A percentile compares a stretch with the other conserved stretches of the same genome.
Conservation (phyloP, 2,797 vertebrate genomes). For the Rhyacichthys aspro region DNA sequence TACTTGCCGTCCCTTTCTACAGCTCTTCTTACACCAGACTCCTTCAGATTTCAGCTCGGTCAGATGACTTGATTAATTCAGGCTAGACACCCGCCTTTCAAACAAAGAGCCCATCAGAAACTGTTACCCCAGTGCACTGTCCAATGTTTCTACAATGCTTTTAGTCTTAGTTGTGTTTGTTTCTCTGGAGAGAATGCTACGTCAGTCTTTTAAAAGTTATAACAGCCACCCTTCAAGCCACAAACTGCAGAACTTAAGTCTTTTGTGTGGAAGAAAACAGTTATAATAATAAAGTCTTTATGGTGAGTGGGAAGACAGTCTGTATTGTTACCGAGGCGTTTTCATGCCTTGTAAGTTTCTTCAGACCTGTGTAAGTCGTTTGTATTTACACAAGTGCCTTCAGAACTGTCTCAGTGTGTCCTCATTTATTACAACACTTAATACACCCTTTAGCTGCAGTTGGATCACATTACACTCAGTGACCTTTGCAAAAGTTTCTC, state of each 20-base stretch:
- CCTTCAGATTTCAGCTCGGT: slow-evolving; percentile 2
- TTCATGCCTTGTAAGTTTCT: slow-evolving; percentile 22
- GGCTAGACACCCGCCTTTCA: not conserved
- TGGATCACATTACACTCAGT: slow-evolving; percentile 30
- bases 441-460: not conserved
- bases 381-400: not conserved
- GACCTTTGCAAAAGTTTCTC: slow-evolving; percentile 19
- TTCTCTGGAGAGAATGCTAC: not conserved
- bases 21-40: not conserved
- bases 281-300: not conserved
- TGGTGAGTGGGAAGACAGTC: not conserved
- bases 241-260: not conserved
- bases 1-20: not conserved
- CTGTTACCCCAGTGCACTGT: not conserved
- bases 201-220: too few relatives aligned
- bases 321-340: slow-evolving; percentile 1
- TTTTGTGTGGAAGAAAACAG: not conserved
- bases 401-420: slow-evolving; percentile 4
- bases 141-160: not conserved
- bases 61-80: slow-evolving; percentile 10
- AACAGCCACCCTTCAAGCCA: not conserved
- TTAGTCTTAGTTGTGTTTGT: not conserved
- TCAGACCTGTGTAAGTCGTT: not conserved
- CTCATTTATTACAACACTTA: too few relatives aligned
- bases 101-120: not conserved